Evolutionary conservation across 2,797 vertebrate genomes (phyloP).

Genomic region (Enteromius treurensis): DNA sequence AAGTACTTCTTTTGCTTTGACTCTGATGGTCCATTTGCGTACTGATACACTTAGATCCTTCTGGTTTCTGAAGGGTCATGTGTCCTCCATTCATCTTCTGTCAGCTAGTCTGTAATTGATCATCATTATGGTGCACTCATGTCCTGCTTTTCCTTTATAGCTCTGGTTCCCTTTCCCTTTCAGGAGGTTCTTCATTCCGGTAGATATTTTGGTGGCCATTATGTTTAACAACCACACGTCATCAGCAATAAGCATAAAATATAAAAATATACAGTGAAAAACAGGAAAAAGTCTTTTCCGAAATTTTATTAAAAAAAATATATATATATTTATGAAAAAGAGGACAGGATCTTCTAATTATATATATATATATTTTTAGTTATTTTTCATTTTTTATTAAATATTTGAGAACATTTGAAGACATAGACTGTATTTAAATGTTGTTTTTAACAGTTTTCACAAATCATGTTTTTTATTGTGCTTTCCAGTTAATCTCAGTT

Average conservation of each 20-base stretch:
- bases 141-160: not conserved
- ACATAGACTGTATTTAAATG: too few relatives aligned
- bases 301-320: too few relatives aligned
- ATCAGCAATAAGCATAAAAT: not conserved
- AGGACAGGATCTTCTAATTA: not conserved
- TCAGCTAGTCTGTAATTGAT: slow-evolving; percentile 13
- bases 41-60: not conserved
- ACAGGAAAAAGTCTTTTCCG: not conserved
- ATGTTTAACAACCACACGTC: not conserved
- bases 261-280: not conserved
- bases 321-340: too few relatives aligned
- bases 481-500: too few relatives aligned
- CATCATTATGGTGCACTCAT: not conserved
- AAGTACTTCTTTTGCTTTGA: not conserved
- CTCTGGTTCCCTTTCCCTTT: not conserved
- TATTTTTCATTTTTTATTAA: too few relatives aligned
- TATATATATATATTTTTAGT: not conserved
- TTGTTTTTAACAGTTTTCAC: too few relatives aligned
- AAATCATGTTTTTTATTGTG: too few relatives aligned
- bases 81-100: slow-evolving; percentile 2
- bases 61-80: not conserved
- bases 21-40: not conserved
- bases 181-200: not conserved
- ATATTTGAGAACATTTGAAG: too few relatives aligned
- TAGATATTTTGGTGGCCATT: not conserved